A percentile compares a stretch with the other conserved stretches of the same genome.
phyloP scores from a whole-genome alignment of 2,113 vertebrate species.

The Ahaetulla prasina region DNA sequence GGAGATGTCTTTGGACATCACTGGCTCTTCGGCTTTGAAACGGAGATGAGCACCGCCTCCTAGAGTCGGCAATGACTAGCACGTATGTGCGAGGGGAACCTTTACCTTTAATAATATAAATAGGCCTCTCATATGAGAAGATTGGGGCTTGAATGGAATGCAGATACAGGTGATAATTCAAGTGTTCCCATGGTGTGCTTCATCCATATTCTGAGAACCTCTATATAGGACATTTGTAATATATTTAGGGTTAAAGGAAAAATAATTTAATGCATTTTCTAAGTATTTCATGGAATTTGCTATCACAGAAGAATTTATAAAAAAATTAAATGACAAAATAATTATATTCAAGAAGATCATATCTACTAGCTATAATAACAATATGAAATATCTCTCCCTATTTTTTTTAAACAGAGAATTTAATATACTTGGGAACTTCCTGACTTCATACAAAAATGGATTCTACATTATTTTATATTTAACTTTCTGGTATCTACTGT shows the following conservation, averaged over 20 bases:
- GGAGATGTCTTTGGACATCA: no score
- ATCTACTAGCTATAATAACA: not conserved
- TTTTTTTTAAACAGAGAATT: not conserved
- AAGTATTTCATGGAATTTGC: not conserved
- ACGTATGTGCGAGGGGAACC: no score
- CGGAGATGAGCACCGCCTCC: no score
- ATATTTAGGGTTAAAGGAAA: not conserved
- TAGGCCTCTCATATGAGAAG: no score
- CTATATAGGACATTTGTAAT: not conserved
- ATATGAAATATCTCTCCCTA: not conserved
- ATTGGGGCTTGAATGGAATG: no score
- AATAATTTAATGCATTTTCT: not conserved
- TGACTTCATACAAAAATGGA: not conserved
- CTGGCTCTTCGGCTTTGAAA: no score
- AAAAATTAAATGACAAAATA: not conserved
- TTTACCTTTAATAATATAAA: no score
- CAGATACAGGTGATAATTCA: no score
- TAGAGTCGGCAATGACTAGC: no score
- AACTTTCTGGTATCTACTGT: not conserved
- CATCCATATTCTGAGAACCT: no score
- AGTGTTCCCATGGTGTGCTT: no score
- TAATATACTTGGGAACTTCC: not conserved
- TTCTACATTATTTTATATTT: not conserved
- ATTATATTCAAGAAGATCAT: not conserved
- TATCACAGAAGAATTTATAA: not conserved